Conservation (phyloP, 2,888 invertebrate species). For the Phyllotreta cruciferae region DNA sequence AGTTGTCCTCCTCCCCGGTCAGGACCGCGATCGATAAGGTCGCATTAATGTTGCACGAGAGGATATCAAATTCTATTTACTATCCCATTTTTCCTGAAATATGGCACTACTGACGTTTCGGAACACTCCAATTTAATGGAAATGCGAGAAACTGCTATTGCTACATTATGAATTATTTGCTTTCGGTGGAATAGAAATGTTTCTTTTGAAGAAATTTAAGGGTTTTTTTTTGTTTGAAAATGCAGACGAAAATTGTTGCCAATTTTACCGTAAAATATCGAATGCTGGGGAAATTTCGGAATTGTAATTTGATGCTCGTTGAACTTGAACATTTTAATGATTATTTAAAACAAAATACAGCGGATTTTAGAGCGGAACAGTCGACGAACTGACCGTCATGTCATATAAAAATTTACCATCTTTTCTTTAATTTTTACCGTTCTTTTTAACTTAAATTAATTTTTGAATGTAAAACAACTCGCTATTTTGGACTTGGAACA, state of each 20-base stretch:
- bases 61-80: conserved; percentile 38
- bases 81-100: conserved; percentile 27
- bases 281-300: not conserved
- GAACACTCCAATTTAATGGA: conserved; percentile 18
- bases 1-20: conserved; percentile 48
- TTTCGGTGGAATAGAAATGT: not conserved
- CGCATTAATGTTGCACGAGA: conserved; percentile 39
- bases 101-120: conserved; percentile 21
- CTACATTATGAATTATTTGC: not conserved
- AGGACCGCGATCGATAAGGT: conserved; percentile 56
- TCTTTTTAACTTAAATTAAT: no score
- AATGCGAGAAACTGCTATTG: conserved; percentile 17
- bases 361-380: conserved; percentile 17
- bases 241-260: not conserved
- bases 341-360: not conserved
- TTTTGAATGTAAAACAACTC: no score
- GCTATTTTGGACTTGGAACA: no score
- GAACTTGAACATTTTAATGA: conserved; percentile 8
- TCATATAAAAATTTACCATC: not conserved
- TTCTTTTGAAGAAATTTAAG: not conserved
- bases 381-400: conserved; percentile 12
- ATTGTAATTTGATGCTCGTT: not conserved
- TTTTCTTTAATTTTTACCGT: not conserved
- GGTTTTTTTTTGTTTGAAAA: no score
- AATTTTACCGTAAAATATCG: not conserved